Conservation (phyloP, 2,888 invertebrate species). For the Cosmorhoe ocellata region DNA sequence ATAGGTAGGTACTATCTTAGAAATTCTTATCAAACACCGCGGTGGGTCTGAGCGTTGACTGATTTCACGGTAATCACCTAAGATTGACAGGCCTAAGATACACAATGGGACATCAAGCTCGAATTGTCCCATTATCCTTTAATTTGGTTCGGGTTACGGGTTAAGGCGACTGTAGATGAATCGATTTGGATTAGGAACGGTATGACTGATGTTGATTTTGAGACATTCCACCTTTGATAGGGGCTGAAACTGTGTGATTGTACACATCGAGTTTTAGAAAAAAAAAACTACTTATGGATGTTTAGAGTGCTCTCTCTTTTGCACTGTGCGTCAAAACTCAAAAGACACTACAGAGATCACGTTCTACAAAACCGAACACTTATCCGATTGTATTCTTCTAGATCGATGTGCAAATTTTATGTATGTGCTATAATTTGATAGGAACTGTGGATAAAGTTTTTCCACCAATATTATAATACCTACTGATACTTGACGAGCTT, state of each 20-base stretch:
- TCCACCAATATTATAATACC: slow-evolving; percentile 7
- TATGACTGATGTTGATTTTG: slow-evolving; percentile 32
- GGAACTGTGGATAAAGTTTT: neutral
- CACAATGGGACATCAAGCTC: slow-evolving; percentile 53
- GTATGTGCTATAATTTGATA: too few relatives aligned
- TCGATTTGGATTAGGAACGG: slow-evolving; percentile 58
- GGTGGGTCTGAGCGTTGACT: slow-evolving; percentile 57
- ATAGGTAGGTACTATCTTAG: neutral
- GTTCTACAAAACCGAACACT: too few relatives aligned
- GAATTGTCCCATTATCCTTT: slow-evolving; percentile 64
- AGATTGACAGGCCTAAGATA: slow-evolving; percentile 57
- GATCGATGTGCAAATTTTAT: too few relatives aligned
- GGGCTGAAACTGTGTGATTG: neutral
- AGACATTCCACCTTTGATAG: slow-evolving; percentile 6
- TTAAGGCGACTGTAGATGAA: slow-evolving; percentile 59
- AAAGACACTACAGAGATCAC: too few relatives aligned
- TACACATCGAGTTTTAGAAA: too few relatives aligned
- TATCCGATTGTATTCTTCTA: too few relatives aligned
- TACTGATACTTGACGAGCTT: slow-evolving; percentile 6
- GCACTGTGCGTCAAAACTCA: too few relatives aligned
- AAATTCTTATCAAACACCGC: slow-evolving; percentile 38
- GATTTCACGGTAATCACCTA: slow-evolving; percentile 60
- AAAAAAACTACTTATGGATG: too few relatives aligned
- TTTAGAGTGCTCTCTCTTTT: too few relatives aligned
- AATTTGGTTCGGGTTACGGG: slow-evolving; percentile 69